A percentile compares a stretch with the other conserved stretches of the same genome.
These are phyloP conservation scores for Egretta garzetta DNA, from an alignment of 2,113 vertebrate species.

Conservation along the genomic window DNA sequence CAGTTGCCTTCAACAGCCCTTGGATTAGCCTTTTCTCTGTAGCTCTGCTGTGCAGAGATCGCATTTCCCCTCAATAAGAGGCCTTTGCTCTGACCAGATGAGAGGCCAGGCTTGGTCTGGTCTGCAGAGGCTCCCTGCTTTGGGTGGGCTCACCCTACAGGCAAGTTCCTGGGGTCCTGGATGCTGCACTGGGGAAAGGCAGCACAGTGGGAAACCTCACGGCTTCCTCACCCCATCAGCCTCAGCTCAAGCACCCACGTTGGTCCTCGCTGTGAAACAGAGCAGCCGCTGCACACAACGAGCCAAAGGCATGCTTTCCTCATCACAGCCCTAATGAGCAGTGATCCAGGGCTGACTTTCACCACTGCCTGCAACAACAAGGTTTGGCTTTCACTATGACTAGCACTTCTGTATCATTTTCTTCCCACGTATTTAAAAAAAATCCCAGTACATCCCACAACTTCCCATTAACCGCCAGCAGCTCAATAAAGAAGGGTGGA, in stretches of 20 bases:
- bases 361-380: accelerated
- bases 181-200: neutral
- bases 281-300: accelerated
- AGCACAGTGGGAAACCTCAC: neutral
- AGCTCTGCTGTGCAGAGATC: accelerated
- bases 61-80: neutral
- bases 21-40: neutral
- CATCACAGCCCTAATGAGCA: accelerated
- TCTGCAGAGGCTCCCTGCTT: neutral
- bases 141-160: neutral
- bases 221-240: neutral
- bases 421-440: neutral
- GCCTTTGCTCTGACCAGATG: neutral
- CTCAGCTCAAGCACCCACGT: accelerated
- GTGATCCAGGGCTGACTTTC: neutral
- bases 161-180: neutral
- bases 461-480: neutral
- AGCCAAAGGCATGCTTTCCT: neutral
- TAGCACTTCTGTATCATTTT: neutral
- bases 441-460: neutral
- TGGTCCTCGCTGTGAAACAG: neutral
- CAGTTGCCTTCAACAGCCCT: neutral
- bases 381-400: neutral
- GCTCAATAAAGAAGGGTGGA: neutral
- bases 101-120: neutral